These are phyloP conservation scores for Andrena bucephala DNA, from an alignment of 2,888 invertebrate genomes.

Conservation along the genomic window DNA sequence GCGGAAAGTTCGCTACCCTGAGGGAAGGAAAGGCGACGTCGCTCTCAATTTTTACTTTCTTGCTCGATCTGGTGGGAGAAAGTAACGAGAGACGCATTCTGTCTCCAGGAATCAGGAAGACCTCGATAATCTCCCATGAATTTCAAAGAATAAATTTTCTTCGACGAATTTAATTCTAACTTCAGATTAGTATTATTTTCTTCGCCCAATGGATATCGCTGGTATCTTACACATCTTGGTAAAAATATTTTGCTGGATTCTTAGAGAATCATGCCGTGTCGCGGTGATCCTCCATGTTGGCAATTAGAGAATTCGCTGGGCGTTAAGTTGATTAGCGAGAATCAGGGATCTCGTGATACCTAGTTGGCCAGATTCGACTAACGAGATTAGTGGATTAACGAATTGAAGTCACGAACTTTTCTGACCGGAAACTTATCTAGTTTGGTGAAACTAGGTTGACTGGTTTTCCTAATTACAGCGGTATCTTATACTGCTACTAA, in stretches of 20 bases:
- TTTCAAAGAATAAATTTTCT: too few relatives aligned
- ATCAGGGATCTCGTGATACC: constrained; percentile 8
- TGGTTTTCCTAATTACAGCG: too few relatives aligned
- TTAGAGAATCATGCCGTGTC: too few relatives aligned
- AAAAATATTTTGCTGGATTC: too few relatives aligned
- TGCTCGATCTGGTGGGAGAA: constrained; percentile 42
- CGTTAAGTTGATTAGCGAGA: constrained; percentile 45
- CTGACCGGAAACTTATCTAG: not conserved
- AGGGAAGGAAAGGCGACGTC: constrained; percentile 58
- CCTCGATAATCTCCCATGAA: not conserved
- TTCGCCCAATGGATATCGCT: too few relatives aligned
- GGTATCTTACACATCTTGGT: too few relatives aligned
- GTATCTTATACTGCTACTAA: too few relatives aligned
- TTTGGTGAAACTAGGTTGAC: too few relatives aligned
- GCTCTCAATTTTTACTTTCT: constrained; percentile 61
- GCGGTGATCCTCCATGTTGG: too few relatives aligned
- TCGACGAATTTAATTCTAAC: not conserved
- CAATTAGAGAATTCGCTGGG: constrained; percentile 26
- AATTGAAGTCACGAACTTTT: not conserved
- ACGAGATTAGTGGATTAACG: constrained; percentile 43
- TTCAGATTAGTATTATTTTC: not conserved
- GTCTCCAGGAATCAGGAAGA: constrained; percentile 19
- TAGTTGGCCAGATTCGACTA: constrained; percentile 12
- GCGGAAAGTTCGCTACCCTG: constrained; percentile 52
- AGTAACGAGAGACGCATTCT: constrained; percentile 40